phyloP scores from a whole-genome alignment of 35 echinoderm and acorn worm species.

The Apostichopus californicus region DNA sequence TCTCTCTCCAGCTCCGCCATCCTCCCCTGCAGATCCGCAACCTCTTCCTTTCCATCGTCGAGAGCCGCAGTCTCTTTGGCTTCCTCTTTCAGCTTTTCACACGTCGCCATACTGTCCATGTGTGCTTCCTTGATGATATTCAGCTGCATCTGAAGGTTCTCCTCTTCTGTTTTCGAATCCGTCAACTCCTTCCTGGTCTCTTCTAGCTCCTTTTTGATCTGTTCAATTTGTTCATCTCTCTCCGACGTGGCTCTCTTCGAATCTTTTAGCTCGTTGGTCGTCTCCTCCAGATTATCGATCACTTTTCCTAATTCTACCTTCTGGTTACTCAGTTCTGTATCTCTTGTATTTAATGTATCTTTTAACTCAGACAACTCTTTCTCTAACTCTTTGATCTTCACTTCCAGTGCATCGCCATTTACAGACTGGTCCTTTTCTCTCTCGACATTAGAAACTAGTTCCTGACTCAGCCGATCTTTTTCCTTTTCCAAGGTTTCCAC shows the following conservation, averaged over 20 bases:
- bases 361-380: constrained; percentile 12
- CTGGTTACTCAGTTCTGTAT: constrained; percentile 35
- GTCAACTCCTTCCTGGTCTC: constrained; percentile 15
- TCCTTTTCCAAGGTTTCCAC: constrained; percentile 54
- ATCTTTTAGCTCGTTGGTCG: not conserved
- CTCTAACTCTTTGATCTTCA: constrained; percentile 20
- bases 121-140: constrained; percentile 66
- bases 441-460: constrained; percentile 12
- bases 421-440: not conserved
- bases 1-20: constrained; percentile 8
- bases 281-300: constrained; percentile 19
- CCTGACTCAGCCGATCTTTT: constrained; percentile 45
- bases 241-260: not conserved
- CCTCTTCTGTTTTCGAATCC: constrained; percentile 29
- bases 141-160: constrained; percentile 51
- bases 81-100: constrained; percentile 54
- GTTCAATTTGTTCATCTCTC: not conserved
- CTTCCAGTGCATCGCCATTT: constrained; percentile 27
- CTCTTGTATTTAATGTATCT: not conserved
- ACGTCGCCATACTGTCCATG: constrained; percentile 63
- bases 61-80: not conserved
- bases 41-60: constrained; percentile 5
- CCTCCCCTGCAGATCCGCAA: not conserved
- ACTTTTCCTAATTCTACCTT: constrained; percentile 26
- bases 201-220: constrained; percentile 52